Base-by-base conservation (phyloP, 2,113 vertebrate species). In the Brachyhypopomus gauderio region DNA sequence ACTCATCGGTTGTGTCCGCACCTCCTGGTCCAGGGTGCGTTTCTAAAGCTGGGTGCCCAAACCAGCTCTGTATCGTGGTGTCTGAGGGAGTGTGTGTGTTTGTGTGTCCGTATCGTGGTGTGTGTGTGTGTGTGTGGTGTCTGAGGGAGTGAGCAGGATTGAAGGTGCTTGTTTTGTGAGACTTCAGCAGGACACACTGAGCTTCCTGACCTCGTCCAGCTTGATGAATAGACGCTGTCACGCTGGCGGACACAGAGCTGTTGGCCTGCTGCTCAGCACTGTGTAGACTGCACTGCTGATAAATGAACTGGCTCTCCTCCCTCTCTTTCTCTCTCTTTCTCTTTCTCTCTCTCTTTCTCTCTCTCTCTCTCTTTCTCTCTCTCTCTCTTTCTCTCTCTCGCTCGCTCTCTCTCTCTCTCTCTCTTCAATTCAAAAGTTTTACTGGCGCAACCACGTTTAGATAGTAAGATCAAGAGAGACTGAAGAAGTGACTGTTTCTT, bases 151-250 rank as follows among this genome's bases (percentile, higher is more conserved):
- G 41, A 72, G 14, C 11, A 38, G 36, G 20, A 25, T 60, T 55
- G 48, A 27, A 20, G 60, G 22, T 20, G 23, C 48, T 30, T 30
- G n/a, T 20, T 41, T 69, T 73, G 45, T 74, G 7, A 56, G 14
- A 11, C 25, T 80, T 58, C 63, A 73, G 70, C 36, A 80, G 22
- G 36, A 25, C 58, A 2, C 25, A 9, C 9, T 80, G 17, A 16
- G 27, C 20, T 64, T 45, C 59, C 8, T 12, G 4, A 55, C 52
- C 59, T 34, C 20, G 4, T 34, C 17, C 48, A 56, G 7, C 41
- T 55, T 80, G 74, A 80, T 73, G 59, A 80, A 80, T 36, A 74
- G 25, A 55, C 17, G 20, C 41, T 14, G 45, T 34, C 59, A 36
- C 19, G 38, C 12, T 48, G 41, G 36, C 19, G 19, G n/a, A n/a